These are phyloP conservation scores for Bombus fervidus DNA, from an alignment of 1,140 invertebrate genomes.

Conservation along the genomic window DNA sequence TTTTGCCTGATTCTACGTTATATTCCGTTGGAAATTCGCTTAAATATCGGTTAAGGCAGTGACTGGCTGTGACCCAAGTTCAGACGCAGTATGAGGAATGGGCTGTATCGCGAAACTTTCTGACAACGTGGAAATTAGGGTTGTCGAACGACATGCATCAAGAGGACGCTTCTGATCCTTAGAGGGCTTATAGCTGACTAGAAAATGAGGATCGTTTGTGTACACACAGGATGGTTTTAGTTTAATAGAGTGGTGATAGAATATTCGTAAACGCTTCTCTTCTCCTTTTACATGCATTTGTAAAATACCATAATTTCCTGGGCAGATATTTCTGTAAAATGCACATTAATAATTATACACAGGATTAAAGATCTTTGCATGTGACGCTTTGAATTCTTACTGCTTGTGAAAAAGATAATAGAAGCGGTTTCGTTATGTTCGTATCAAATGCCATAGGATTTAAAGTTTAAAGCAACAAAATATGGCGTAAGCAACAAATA, in stretches of 20 bases:
- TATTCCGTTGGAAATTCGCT: slow-evolving; percentile 22
- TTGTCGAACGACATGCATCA: neutral
- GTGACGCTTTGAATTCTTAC: neutral
- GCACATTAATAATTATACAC: neutral
- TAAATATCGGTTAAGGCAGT: neutral
- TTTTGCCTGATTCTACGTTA: neutral
- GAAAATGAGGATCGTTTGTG: neutral
- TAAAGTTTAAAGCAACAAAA: neutral
- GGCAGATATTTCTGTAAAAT: neutral
- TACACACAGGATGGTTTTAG: neutral
- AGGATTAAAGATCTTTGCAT: accelerated
- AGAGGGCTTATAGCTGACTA: too few species aligned
- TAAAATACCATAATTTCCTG: neutral
- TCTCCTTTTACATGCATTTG: neutral
- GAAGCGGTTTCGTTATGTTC: slow-evolving; percentile 14
- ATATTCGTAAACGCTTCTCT: neutral
- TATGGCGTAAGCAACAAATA: slow-evolving; percentile 8
- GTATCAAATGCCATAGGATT: slow-evolving; percentile 1
- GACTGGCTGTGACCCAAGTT: neutral
- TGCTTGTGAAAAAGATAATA: neutral
- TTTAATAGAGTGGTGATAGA: neutral
- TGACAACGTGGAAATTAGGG: slow-evolving; percentile 16
- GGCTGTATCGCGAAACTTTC: neutral
- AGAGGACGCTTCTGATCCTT: neutral
- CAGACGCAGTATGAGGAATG: neutral